These are phyloP conservation scores for Dynastes maya DNA, from an alignment of 2,888 invertebrate genomes.

Conservation along the genomic window DNA sequence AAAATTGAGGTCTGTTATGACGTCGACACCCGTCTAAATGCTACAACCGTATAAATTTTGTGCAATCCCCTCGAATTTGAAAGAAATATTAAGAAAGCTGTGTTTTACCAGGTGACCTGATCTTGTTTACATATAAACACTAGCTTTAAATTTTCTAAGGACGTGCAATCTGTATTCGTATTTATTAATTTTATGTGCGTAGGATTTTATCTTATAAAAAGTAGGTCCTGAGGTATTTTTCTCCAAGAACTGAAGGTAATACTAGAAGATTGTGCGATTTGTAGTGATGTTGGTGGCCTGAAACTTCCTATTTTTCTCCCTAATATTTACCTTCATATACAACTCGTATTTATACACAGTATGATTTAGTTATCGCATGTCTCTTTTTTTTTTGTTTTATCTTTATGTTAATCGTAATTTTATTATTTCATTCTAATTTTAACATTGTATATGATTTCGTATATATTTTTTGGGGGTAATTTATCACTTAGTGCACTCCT, in stretches of 20 bases:
- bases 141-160: no score
- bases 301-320: constrained; percentile 37
- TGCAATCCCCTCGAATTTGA: no score
- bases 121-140: no score
- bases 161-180: neutral
- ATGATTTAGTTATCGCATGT: constrained; percentile 44
- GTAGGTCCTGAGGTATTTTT: constrained; percentile 49
- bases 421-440: neutral
- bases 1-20: no score
- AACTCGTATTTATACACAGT: constrained; percentile 26
- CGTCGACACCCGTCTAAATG: no score
- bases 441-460: neutral
- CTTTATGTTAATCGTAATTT: constrained; percentile 11
- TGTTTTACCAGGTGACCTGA: no score
- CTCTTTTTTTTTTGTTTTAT: constrained; percentile 1
- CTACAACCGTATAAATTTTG: no score
- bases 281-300: constrained; percentile 49
- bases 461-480: neutral
- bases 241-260: constrained; percentile 48
- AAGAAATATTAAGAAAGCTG: no score
- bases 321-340: constrained; percentile 23
- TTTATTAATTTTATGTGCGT: neutral
- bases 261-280: constrained; percentile 36
- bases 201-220: constrained; percentile 21
- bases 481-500: constrained; percentile 17